Evolutionary conservation across 1,140 invertebrate genomes (phyloP).

Genomic region (Halotydeus destructor): DNA sequence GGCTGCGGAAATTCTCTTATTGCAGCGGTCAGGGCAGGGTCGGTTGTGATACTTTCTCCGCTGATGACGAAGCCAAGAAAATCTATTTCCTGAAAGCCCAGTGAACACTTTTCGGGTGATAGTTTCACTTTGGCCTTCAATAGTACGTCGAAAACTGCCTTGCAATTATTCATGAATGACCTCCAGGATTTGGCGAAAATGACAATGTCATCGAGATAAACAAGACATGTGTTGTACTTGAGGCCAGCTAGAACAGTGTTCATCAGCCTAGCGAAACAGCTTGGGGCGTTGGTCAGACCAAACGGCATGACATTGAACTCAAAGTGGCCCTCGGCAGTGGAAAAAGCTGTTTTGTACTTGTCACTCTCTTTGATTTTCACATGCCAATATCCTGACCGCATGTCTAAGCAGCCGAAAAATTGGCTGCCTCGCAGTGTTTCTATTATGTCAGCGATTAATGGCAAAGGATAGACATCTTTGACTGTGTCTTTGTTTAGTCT

Average conservation of each 20-base stretch:
- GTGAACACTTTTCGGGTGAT: constrained; percentile 12
- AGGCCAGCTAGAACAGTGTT: constrained; percentile 10
- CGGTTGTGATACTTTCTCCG: constrained; percentile 2
- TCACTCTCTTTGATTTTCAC: constrained; percentile 21
- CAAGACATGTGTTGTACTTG: constrained; percentile 5
- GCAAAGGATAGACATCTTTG: constrained; percentile 30
- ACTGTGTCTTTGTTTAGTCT: constrained; percentile 25
- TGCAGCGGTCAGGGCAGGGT: constrained; percentile 2
- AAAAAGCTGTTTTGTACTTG: constrained; percentile 27
- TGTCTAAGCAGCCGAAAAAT: constrained; percentile 17
- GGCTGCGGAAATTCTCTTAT: constrained; percentile 6
- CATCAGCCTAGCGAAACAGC: constrained; percentile 18
- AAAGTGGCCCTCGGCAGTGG: constrained; percentile 8
- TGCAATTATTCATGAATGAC: constrained; percentile 6
- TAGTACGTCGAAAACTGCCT: constrained; percentile 2
- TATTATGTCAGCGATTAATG: constrained; percentile 27
- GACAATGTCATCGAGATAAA: constrained; percentile 20
- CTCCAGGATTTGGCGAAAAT: constrained; percentile 17
- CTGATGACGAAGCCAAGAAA: constrained; percentile 13
- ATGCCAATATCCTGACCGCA: constrained; percentile 26
- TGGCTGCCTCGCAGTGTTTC: constrained; percentile 17
- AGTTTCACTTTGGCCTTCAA: constrained; percentile 7
- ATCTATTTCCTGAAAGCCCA: constrained; percentile 1
- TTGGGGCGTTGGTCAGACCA: constrained; percentile 13
- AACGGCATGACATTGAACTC: constrained; percentile 17